phyloP scores from a whole-genome alignment of 1,140 invertebrate species.

The Trachymyrmex cornetzi region DNA sequence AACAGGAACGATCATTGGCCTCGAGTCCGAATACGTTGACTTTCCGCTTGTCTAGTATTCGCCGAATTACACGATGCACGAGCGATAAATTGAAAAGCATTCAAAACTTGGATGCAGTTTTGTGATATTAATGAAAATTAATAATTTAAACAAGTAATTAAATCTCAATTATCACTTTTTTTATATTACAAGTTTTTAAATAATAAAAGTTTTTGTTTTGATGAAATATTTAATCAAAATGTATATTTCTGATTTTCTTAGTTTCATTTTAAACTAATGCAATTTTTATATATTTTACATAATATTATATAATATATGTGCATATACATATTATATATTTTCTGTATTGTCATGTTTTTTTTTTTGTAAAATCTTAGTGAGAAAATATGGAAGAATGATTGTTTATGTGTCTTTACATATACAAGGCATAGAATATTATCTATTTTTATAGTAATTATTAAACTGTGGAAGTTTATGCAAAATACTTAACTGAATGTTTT shows the following conservation, averaged over 20 bases:
- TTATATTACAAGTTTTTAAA: neutral
- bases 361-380: neutral
- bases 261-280: neutral
- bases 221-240: neutral
- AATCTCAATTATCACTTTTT: neutral
- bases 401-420: too few relatives aligned
- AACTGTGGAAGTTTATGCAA: too few relatives aligned
- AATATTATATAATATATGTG: too few relatives aligned
- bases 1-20: neutral
- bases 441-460: too few relatives aligned
- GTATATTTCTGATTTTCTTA: neutral
- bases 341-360: too few relatives aligned
- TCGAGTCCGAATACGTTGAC: slow-evolving; percentile 15
- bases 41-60: neutral
- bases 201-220: neutral
- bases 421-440: too few relatives aligned
- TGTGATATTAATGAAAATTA: neutral
- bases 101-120: neutral
- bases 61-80: neutral
- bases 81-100: neutral
- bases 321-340: too few relatives aligned
- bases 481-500: too few relatives aligned
- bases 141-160: neutral
- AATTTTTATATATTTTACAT: neutral
- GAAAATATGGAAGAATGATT: neutral